Percentiles rank a stretch among this genome's conserved stretches.
Evolutionary conservation across 2,888 invertebrate genomes (phyloP).

Genomic region (Allophyes oxyacanthae): DNA sequence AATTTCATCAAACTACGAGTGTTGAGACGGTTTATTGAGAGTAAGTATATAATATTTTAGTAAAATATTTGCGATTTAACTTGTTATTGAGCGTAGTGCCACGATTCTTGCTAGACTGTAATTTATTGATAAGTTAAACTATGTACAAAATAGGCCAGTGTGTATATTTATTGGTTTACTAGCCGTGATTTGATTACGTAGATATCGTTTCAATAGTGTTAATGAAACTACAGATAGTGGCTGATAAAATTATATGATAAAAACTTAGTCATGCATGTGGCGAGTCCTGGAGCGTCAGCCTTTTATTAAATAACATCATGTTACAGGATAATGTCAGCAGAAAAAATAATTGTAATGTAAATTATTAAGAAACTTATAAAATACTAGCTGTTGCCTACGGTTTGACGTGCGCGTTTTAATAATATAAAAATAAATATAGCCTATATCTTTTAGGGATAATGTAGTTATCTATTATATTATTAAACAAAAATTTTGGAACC

Average conservation of each 20-base stretch:
- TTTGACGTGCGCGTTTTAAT: too few relatives aligned
- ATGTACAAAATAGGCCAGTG: conserved; percentile 7
- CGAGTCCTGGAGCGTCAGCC: conserved; percentile 6
- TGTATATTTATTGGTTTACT: conserved; percentile 8
- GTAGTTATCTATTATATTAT: too few relatives aligned
- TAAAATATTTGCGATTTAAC: too few relatives aligned
- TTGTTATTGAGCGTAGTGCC: too few relatives aligned
- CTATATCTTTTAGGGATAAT: too few relatives aligned
- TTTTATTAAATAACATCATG: conserved; percentile 2
- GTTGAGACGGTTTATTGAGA: neutral
- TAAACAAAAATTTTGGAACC: too few relatives aligned
- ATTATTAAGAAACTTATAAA: too few relatives aligned
- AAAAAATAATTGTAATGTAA: too few relatives aligned
- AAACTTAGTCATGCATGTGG: conserved; percentile 14
- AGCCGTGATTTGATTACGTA: conserved; percentile 25
- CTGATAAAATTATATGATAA: conserved; percentile 46
- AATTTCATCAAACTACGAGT: conserved; percentile 8
- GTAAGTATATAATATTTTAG: too few relatives aligned
- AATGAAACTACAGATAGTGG: conserved; percentile 41
- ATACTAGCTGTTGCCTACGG: neutral
- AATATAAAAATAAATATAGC: too few relatives aligned
- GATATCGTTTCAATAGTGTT: conserved; percentile 22
- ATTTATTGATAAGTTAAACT: conserved; percentile 5
- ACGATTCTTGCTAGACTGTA: neutral
- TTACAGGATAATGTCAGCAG: too few relatives aligned